Conservation (phyloP, 2,888 invertebrate genomes). For the Orthonychiurus folsomi region DNA sequence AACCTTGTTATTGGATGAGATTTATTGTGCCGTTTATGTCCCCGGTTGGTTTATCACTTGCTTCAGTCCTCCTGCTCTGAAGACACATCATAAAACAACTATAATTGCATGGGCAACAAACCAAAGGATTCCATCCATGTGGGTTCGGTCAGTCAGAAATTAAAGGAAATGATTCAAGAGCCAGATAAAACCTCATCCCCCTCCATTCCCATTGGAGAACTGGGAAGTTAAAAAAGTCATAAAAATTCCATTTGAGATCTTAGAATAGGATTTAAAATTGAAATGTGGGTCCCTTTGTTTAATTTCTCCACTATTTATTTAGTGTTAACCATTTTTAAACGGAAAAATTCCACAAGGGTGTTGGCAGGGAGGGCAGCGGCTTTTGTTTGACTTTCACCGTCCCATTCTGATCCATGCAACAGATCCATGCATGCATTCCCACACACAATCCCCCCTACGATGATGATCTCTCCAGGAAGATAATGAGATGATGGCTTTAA, state of each 20-base stretch:
- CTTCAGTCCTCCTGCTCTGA: background rate
- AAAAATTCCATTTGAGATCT: background rate
- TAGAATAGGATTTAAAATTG: background rate
- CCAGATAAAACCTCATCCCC: background rate
- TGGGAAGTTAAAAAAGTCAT: too few relatives aligned
- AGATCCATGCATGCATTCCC: background rate
- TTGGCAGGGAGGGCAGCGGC: too few relatives aligned
- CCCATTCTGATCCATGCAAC: background rate
- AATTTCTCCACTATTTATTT: background rate
- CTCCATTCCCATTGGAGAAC: background rate
- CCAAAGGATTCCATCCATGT: background rate
- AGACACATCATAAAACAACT: background rate
- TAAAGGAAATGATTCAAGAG: background rate
- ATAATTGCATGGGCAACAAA: background rate
- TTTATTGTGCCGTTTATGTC: conserved; percentile 1
- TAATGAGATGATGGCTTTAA: background rate
- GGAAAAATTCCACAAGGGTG: background rate
- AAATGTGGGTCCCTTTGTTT: background rate
- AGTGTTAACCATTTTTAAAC: too few relatives aligned
- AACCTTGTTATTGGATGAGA: background rate
- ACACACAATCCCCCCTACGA: background rate
- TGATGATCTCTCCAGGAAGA: background rate
- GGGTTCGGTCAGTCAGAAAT: background rate
- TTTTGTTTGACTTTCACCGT: too few relatives aligned
- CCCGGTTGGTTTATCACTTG: background rate